Evolutionary conservation across 2,888 invertebrate genomes (phyloP).

Genomic region (Drosophila nr. perissopoda): DNA sequence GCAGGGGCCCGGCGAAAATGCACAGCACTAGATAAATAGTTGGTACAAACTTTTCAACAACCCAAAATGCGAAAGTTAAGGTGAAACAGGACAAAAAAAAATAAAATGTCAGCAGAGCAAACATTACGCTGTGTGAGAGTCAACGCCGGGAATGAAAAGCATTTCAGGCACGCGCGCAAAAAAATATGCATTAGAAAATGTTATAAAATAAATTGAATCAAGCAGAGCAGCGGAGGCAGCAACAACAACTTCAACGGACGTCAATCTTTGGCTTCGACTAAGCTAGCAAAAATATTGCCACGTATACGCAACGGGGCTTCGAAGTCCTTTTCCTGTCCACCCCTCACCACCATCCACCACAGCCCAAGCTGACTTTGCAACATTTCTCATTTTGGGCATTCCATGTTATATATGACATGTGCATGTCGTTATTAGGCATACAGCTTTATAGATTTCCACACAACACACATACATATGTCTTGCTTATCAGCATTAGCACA

Average conservation of each 20-base stretch:
- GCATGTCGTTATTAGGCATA: slow-evolving; percentile 68
- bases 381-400: slow-evolving; percentile 58
- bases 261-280: slow-evolving; percentile 53
- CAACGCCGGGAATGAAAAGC: slow-evolving; percentile 28
- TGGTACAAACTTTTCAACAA: slow-evolving; percentile 62
- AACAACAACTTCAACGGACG: neutral
- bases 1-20: slow-evolving; percentile 44
- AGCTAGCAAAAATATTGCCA: slow-evolving; percentile 57
- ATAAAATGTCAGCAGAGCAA: slow-evolving; percentile 46
- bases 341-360: neutral
- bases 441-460: slow-evolving; percentile 74
- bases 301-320: slow-evolving; percentile 41
- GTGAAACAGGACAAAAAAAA: slow-evolving; percentile 22
- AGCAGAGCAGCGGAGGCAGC: slow-evolving; percentile 57
- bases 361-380: slow-evolving; percentile 65
- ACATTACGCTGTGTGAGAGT: slow-evolving; percentile 22
- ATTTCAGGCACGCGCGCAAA: slow-evolving; percentile 72
- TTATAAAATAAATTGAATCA: slow-evolving; percentile 77
- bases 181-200: slow-evolving; percentile 77
- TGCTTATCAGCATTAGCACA: slow-evolving; percentile 59
- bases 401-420: slow-evolving; percentile 70
- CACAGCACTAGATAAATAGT: slow-evolving; percentile 74
- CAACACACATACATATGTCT: slow-evolving; percentile 76
- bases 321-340: neutral
- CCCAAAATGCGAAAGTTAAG: slow-evolving; percentile 57